A percentile compares a stretch with the other conserved stretches of the same genome.
Evolutionary conservation across 2,797 vertebrate species (phyloP).

Genomic region (Meda fulgida): DNA sequence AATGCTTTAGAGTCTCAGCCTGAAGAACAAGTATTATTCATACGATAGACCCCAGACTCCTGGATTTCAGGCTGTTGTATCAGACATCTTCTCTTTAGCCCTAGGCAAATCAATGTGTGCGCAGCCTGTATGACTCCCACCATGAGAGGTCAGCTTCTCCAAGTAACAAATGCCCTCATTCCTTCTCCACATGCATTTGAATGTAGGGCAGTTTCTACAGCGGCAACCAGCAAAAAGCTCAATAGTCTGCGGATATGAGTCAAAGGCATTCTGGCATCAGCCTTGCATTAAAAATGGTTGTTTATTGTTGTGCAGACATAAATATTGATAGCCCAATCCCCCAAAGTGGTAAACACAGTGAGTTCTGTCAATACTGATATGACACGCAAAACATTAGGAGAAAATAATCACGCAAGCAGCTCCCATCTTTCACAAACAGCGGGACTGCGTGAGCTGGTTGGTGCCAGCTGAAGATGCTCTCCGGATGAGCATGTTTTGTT

Average conservation of each 20-base stretch:
- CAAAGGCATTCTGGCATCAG: neutral
- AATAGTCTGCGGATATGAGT: neutral
- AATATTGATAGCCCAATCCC: constrained; percentile 24
- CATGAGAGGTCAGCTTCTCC: neutral
- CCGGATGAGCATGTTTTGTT: neutral
- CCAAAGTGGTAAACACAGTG: constrained; percentile 25
- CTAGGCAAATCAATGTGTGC: neutral
- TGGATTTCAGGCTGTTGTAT: constrained; percentile 18
- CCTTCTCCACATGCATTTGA: constrained; percentile 5
- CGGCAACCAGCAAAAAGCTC: neutral
- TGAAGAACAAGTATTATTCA: neutral
- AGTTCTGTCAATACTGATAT: constrained; percentile 28
- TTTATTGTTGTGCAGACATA: constrained; percentile 10
- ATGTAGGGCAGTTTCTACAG: constrained; percentile 22
- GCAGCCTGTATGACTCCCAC: neutral
- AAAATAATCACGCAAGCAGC: constrained; percentile 8
- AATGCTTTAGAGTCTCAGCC: neutral
- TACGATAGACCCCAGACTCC: neutral
- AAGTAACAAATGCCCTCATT: constrained; percentile 16
- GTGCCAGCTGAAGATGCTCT: neutral
- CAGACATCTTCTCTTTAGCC: neutral
- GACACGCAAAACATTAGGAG: constrained; percentile 16
- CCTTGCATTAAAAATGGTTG: constrained; percentile 23
- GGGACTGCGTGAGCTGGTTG: neutral
- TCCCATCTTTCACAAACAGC: constrained; percentile 7